Conservation (phyloP, 2,888 invertebrate genomes). For the Nycteola revayana region DNA sequence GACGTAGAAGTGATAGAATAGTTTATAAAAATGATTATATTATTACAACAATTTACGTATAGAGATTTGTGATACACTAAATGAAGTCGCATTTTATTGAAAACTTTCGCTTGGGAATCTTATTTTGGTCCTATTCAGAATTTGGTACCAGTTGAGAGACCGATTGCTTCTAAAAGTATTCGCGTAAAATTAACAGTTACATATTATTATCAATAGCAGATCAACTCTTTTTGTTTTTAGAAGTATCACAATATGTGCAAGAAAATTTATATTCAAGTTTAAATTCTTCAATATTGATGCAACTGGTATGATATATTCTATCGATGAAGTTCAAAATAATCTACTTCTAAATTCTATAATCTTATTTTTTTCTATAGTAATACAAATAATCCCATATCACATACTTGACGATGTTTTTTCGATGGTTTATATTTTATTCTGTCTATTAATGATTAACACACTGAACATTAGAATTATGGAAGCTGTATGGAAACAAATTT, state of each 20-base stretch:
- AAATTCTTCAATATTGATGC: slow-evolving; percentile 23
- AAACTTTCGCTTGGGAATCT: slow-evolving; percentile 30
- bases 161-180: slow-evolving; percentile 18
- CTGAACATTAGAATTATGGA: too few relatives aligned
- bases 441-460: too few relatives aligned
- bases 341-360: slow-evolving; percentile 41
- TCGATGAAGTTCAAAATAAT: slow-evolving; percentile 20
- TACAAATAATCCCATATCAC: slow-evolving; percentile 49
- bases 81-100: slow-evolving; percentile 34
- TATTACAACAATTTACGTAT: slow-evolving; percentile 57
- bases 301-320: slow-evolving; percentile 28
- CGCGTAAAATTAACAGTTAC: slow-evolving; percentile 5
- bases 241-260: slow-evolving; percentile 17
- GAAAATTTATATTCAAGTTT: slow-evolving; percentile 19
- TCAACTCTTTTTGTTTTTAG: slow-evolving; percentile 9
- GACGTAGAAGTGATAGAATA: slow-evolving; percentile 44
- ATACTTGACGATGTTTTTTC: slow-evolving; percentile 45
- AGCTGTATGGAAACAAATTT: too few relatives aligned
- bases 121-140: slow-evolving; percentile 48
- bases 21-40: slow-evolving; percentile 47
- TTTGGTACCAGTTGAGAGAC: slow-evolving; percentile 26
- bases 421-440: too few relatives aligned
- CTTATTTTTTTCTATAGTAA: slow-evolving; percentile 24
- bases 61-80: slow-evolving; percentile 46
- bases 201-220: slow-evolving; percentile 5